These are phyloP conservation scores for Mesoligia furuncula DNA, from an alignment of 2,888 invertebrate species.

Conservation along the genomic window DNA sequence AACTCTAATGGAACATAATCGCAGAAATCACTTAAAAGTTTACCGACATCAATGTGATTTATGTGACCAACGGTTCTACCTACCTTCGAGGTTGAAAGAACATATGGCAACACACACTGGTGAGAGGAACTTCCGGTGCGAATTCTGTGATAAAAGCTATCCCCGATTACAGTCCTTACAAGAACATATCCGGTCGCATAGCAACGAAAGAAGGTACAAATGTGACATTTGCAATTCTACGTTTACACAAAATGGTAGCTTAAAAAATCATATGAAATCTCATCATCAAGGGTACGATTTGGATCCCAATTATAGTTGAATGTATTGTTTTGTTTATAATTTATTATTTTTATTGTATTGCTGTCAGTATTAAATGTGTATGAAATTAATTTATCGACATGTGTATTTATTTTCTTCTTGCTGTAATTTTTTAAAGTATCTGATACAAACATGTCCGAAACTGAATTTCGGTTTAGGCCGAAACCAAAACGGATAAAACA, in stretches of 20 bases:
- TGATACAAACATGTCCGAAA: background rate
- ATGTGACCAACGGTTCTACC: conserved; percentile 85
- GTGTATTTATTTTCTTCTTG: conserved; percentile 3
- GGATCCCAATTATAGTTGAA: conserved; percentile 71
- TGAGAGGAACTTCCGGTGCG: conserved; percentile 89
- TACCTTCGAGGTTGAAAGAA: conserved; percentile 84
- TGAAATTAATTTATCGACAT: conserved; percentile 27
- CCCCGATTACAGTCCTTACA: conserved; percentile 90
- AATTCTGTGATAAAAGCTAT: conserved; percentile 90
- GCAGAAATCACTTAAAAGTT: conserved; percentile 83
- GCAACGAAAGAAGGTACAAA: conserved; percentile 87
- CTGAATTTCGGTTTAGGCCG: background rate
- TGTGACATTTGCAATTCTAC: conserved; percentile 88
- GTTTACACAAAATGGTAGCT: conserved; percentile 90
- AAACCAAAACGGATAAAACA: background rate
- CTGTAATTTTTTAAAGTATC: background rate
- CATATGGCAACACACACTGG: conserved; percentile 90
- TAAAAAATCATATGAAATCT: conserved; percentile 90
- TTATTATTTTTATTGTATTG: conserved; percentile 43
- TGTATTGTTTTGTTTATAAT: conserved; percentile 22
- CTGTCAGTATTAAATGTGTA: conserved; percentile 62
- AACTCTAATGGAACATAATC: conserved; percentile 82
- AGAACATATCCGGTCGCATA: conserved; percentile 90
- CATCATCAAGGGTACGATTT: conserved; percentile 85
- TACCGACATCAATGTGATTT: conserved; percentile 84